Base-by-base conservation (phyloP, 2,113 vertebrate species). In the Vanacampus margaritifer region DNA sequence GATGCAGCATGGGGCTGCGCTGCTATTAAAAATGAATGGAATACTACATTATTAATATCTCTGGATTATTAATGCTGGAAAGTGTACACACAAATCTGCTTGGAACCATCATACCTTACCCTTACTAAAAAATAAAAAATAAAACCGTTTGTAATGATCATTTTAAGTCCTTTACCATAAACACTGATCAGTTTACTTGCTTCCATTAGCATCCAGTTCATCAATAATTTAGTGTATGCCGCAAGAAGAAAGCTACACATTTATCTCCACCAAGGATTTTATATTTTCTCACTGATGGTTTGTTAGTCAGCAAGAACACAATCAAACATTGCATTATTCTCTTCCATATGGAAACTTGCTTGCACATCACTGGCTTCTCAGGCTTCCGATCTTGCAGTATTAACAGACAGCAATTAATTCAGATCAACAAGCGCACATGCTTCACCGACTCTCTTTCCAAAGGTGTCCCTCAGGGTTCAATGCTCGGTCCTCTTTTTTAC, bases 21-120 rank as follows among this genome's bases (percentile, higher is more conserved):
- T 51, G 62, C 23, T 72, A 64, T 90, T 81, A 90, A 90, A 90
- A 90, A 87, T 88, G 64, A 77, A 89, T 79, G 65, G 48, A 81
- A 26, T 73, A 79, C 64, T 87, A 65, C 84, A 91, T 88, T 88
- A 91, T 89, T 89, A 64, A 89, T 84, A 58, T 72, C 69, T 37
- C 71, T 82, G 64, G 82, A 80, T 87, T 88, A 86, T 88, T 86
- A 83, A 86, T 85, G 81, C 71, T 83, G 64, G 41, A 48, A 65
- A 50, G 61, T 74, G 64, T 48, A 60, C 1, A 43, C 60, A 62
- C 39, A 61, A 37, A 14, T 26, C 6, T 62, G 60, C 39, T 62
- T 43, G 37, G 21, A 13, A n/a, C 58, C n/a, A 39, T 41, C 12
- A 62, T 12, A 23, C 13, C 0, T 58, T 19, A 7, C 1, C 4